Evolutionary conservation across 2,113 vertebrate species (phyloP).

Genomic region (Tinamus guttatus): DNA sequence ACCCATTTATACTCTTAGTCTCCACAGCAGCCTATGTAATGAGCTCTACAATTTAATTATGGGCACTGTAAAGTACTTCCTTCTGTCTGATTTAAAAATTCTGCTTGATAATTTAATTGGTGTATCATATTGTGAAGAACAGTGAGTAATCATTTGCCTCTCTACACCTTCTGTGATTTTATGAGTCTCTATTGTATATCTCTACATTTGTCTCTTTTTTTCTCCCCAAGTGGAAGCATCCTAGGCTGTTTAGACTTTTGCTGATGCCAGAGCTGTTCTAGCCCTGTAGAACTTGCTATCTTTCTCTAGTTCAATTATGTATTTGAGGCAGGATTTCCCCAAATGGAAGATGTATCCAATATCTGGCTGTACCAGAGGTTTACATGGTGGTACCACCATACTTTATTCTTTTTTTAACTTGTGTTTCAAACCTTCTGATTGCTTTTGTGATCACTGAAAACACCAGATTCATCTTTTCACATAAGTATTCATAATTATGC

Average conservation of each 20-base stretch:
- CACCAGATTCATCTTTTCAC: background rate
- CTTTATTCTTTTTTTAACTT: background rate
- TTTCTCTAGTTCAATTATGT: background rate
- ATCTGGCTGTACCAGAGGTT: background rate
- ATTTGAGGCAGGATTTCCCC: background rate
- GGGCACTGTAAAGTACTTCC: slow-evolving; percentile 47
- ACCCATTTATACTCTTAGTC: slow-evolving; percentile 30
- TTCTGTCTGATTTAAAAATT: slow-evolving; percentile 51
- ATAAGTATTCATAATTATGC: background rate
- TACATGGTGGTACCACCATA: background rate
- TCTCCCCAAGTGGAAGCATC: background rate
- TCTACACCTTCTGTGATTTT: slow-evolving; percentile 36
- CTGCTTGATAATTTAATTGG: slow-evolving; percentile 23
- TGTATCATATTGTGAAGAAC: background rate
- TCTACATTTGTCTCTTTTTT: background rate
- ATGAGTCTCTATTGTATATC: background rate
- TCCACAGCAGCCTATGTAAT: slow-evolving; percentile 40
- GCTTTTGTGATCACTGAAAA: background rate
- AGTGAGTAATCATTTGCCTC: background rate
- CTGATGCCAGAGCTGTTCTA: background rate
- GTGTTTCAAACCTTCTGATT: background rate
- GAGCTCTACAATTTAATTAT: slow-evolving; percentile 39
- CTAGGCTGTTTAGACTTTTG: background rate
- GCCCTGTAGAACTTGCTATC: background rate
- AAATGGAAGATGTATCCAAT: background rate